phyloP scores from a whole-genome alignment of 1,140 invertebrate genomes.

The Lucilia cuprina region DNA sequence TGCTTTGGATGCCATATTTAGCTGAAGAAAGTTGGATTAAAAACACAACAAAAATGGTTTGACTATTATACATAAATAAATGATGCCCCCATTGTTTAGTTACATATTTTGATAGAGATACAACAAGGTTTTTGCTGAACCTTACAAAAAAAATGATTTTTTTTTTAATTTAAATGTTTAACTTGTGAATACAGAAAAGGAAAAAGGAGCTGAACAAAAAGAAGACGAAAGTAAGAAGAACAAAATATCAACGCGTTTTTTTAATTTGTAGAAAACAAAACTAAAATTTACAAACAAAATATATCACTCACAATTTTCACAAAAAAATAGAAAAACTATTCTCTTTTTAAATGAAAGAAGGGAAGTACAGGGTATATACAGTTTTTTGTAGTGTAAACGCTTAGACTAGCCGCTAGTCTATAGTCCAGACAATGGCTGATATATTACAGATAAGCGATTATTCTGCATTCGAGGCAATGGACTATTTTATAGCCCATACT shows the following conservation, averaged over 20 bases:
- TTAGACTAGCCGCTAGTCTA: too few species aligned
- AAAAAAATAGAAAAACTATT: not conserved
- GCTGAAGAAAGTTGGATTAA: not conserved
- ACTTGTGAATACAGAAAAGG: not conserved
- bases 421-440: too few species aligned
- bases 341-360: too few species aligned
- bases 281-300: not conserved
- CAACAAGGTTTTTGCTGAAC: not conserved
- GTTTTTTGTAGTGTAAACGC: too few species aligned
- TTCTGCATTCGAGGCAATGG: too few species aligned
- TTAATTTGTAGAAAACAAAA: not conserved
- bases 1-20: slow-evolving; percentile 1
- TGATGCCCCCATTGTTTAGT: not conserved
- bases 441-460: too few species aligned
- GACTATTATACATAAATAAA: not conserved
- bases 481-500: too few species aligned
- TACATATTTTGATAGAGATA: not conserved
- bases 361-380: too few species aligned
- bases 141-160: not conserved
- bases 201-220: not conserved
- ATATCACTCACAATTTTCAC: slow-evolving; percentile 12
- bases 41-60: not conserved
- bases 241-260: slow-evolving; percentile 3
- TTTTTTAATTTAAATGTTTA: not conserved
- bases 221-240: not conserved